phyloP scores from a whole-genome alignment of 2,888 invertebrate genomes.

The Drosophila neonasuta region DNA sequence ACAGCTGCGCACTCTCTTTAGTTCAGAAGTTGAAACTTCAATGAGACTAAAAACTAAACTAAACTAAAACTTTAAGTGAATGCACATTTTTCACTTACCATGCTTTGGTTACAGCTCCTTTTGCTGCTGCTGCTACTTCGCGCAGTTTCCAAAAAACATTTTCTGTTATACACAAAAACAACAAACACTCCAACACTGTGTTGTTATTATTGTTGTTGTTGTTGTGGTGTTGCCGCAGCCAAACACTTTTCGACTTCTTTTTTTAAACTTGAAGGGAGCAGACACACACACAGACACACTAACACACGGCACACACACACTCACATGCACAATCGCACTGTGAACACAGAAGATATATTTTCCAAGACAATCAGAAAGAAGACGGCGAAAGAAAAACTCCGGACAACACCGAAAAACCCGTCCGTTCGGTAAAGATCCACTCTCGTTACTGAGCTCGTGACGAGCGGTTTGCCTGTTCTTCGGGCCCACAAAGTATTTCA shows the following conservation, averaged over 20 bases:
- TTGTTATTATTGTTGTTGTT: conserved; percentile 39
- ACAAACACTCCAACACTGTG: conserved; percentile 47
- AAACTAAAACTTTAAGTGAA: conserved; percentile 11
- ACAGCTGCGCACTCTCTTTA: conserved; percentile 42
- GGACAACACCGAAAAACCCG: conserved; percentile 53
- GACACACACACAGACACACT: conserved; percentile 19
- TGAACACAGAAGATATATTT: conserved; percentile 55
- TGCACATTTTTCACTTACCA: conserved; percentile 35
- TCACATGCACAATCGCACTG: conserved; percentile 19
- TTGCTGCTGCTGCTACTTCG: conserved; percentile 15
- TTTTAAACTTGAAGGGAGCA: conserved; percentile 69
- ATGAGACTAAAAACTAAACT: not conserved
- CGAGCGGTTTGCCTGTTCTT: conserved; percentile 12
- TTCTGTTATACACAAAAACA: conserved; percentile 72
- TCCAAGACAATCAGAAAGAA: conserved; percentile 61
- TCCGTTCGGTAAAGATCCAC: conserved; percentile 61
- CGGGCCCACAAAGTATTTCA: conserved; percentile 7
- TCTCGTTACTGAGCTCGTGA: conserved; percentile 44
- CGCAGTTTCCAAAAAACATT: conserved; percentile 47
- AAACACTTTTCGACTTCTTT: conserved; percentile 70
- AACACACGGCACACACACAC: conserved; percentile 13
- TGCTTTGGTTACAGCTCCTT: conserved; percentile 18
- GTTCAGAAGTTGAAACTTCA: conserved; percentile 16
- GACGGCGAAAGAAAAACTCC: conserved; percentile 52
- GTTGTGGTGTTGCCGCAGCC: conserved; percentile 50